Base-by-base conservation (phyloP, 2,888 invertebrate species). In the Spatulosminthurus flaviceps region DNA sequence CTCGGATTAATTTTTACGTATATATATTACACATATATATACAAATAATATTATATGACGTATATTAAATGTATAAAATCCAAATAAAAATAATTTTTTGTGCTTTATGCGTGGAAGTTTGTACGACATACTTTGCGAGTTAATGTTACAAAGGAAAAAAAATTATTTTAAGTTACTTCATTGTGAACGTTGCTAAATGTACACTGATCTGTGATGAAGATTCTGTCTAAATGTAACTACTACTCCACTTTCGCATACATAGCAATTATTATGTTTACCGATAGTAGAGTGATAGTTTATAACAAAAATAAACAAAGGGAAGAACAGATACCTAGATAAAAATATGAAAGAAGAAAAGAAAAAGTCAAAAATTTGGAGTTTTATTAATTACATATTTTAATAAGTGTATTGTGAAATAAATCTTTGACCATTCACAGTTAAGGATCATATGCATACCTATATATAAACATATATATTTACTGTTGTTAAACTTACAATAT, bases 161-260 rank as follows among this genome's bases (percentile, higher is more conserved):
- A 9, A 51, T 9, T 51, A 9, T 51, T 9, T 69, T 51, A 43
- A 51, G 24, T 72, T 42, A 72, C 72, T 72, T 72, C 34, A 70
- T 67, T 70, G 70, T 72, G 72, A 72, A 51, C 72, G 72, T 72
- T 72, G 72, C 43, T 72, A 43, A 24, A 72, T 72, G 72, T 74
- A 66, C 43, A 76, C 76, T 34, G 67, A 76, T 76, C 76, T 76
- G 76, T 76, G 76, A 76, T 76, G 76, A 64, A 66, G 26, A 76
- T 66, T 74, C 67, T 76, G 66, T 76, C 66, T 76, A 76, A 66
- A 24, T 72, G 72, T 72, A 43, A 72, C 34, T 70, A 29, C 67
- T 26, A 67, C 67, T 67, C 67, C 26, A 28, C 26, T 67, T 67
- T 67, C 29, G 67, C 67, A 28, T 67, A 67, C 64, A 64, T 26